Evolutionary conservation across 2,797 vertebrate genomes (phyloP), one percentile per base, ranked within the genome.

Genomic region (Squalus acanthias): DNA sequence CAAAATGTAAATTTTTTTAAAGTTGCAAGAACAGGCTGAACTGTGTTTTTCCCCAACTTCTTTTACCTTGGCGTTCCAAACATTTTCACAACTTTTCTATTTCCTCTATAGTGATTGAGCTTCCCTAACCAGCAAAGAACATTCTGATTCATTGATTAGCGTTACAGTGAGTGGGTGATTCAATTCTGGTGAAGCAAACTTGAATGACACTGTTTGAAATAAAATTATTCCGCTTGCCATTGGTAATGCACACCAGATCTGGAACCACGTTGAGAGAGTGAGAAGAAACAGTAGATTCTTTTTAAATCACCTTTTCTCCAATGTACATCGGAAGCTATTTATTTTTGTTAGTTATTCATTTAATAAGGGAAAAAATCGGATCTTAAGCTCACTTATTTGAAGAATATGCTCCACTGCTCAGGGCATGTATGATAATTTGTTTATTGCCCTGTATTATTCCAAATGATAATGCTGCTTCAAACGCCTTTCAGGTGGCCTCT

Each of bases 381-480:
- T 7, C 53, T 95, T 95, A 29, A 69, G 63, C 39, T 17, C 88
- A 69, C n/a, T 63, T 20, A 67, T 26, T 92, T 89, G 57, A 63
- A n/a, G 13, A 26, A 15, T 57, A 13, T 33, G 60, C 13, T 60
- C 26, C 22, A 33, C 53, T 60, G 70, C 70, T 50, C 70, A 60
- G 26, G 94, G 70, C 50, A 60, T 9, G 15, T 74, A 74, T 95
- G 91, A 33, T 74, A 72, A 57, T 57, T 74, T 95, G 70, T 53
- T 95, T 95, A 60, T 60, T 95, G 70, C 13, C 29, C 60, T 95
- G n/a, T 76, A 33, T 95, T 95, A 57, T 95, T 74, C 94, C 46
- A 57, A 76, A n/a, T 57, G 94, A 76, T 60, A 76, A 72, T 76
- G 17, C 70, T n/a, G 29, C 12, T 65, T 29, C 60, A 92, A 63